Base-by-base conservation (phyloP, 1,140 invertebrate species). In the Saccostrea cuccullata region DNA sequence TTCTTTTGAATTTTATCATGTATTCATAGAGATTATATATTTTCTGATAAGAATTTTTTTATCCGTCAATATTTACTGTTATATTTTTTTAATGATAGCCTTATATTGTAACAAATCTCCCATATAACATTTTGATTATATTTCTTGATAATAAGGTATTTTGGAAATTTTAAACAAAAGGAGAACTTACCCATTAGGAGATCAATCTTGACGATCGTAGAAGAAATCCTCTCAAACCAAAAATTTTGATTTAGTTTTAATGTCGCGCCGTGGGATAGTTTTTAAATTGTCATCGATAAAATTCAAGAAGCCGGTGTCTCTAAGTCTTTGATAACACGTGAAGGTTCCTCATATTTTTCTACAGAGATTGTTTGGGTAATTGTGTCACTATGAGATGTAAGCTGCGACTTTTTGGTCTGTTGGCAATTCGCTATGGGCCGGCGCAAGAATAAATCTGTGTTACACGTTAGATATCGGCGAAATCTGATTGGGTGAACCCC, bases 351-450 rank as follows among this genome's bases (percentile, higher is more conserved):
- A 77, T 77, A 77, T 26, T 77, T 77, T 77, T 77, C 70, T 77
- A 77, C 70, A 77, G 26, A 36, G 70, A 77, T 77, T 36, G 70
- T 77, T 77, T 26, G 70, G 70, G 70, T 77, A 77, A 77, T 77
- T 77, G 70, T 77, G 70, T 77, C 70, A 77, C 70, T 77, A 30
- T 15, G 30, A 26, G 70, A 77, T 77, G 70, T 77, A 36, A 77
- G 70, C 23, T 77, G 70, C 70, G 70, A 77, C 70, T 77, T 77
- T 77, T 77, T 77, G 70, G 70, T 77, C 70, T 36, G 70, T 77
- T 77, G 70, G 70, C 23, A 77, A 77, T 77, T 77, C 70, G 70
- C 70, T 77, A 77, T 77, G 70, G 70, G 70, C 70, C 70, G 70
- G 70, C 70, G 70, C 70, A 77, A 77, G 30, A 26, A 77, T 26